phyloP scores from a whole-genome alignment of 2,113 vertebrate species.

The Greenwoodochromis staneri region DNA sequence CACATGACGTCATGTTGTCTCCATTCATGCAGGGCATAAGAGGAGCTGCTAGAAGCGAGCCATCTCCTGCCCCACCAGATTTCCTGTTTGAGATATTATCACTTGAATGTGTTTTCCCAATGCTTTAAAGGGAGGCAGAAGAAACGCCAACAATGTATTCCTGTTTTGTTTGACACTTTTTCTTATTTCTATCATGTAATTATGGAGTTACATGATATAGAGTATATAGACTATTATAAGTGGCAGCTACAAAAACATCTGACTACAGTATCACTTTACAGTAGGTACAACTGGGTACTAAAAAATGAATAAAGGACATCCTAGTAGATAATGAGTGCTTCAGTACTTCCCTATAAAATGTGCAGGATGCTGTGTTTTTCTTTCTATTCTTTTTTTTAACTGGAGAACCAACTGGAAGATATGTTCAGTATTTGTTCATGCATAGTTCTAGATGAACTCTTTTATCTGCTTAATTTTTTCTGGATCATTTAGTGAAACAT shows the following conservation, averaged over 20 bases:
- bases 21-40: constrained; percentile 17
- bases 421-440: background rate
- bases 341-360: background rate
- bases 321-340: background rate
- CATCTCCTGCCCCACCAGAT: background rate
- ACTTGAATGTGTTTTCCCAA: background rate
- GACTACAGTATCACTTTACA: background rate
- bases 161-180: background rate
- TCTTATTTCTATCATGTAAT: background rate
- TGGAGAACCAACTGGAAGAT: background rate
- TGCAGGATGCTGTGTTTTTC: background rate
- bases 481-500: background rate
- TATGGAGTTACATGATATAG: background rate
- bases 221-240: background rate
- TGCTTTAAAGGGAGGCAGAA: background rate
- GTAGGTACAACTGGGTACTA: background rate
- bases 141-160: background rate
- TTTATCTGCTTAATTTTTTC: background rate
- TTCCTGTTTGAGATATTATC: background rate
- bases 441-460: background rate
- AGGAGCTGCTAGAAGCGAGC: background rate
- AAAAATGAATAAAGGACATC: background rate
- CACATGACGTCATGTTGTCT: constrained; percentile 60
- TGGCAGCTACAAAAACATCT: background rate
- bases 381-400: background rate